phyloP scores from a whole-genome alignment of 2,113 vertebrate genomes.

The Psilopsiagon aymara region DNA sequence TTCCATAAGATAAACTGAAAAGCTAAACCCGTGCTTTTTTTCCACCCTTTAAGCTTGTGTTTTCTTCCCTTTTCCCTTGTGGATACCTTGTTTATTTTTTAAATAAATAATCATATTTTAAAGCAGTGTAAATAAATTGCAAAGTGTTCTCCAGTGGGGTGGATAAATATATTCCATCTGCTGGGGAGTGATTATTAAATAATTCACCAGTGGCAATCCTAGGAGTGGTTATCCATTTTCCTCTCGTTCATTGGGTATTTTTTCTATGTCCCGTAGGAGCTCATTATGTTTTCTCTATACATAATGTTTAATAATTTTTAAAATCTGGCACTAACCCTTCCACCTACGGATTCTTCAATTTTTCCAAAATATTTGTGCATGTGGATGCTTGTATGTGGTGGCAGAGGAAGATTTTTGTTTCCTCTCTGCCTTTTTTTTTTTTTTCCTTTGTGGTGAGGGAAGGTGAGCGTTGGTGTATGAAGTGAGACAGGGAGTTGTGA shows the following conservation, averaged over 20 bases:
- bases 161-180: conserved; percentile 63
- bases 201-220: conserved; percentile 60
- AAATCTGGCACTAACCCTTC: conserved; percentile 3
- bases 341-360: neutral
- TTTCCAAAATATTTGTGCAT: neutral
- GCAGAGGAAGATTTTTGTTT: neutral
- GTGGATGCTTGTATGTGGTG: neutral
- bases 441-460: neutral
- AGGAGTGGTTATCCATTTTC: conserved; percentile 56
- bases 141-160: conserved; percentile 39
- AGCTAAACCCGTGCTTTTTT: neutral
- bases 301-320: conserved; percentile 51
- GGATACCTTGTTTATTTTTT: conserved; percentile 64
- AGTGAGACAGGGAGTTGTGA: neutral
- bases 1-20: conserved; percentile 14
- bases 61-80: conserved; percentile 53
- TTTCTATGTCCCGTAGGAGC: conserved; percentile 36
- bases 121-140: conserved; percentile 70
- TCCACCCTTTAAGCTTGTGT: conserved; percentile 21
- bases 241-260: conserved; percentile 35
- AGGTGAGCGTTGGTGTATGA: neutral
- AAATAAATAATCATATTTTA: conserved; percentile 69
- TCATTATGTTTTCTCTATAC: conserved; percentile 60
- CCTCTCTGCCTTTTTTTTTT: neutral
- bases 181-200: conserved; percentile 69